Base-by-base conservation (phyloP, 1,140 invertebrate species). In the Trichoplusia ni region DNA sequence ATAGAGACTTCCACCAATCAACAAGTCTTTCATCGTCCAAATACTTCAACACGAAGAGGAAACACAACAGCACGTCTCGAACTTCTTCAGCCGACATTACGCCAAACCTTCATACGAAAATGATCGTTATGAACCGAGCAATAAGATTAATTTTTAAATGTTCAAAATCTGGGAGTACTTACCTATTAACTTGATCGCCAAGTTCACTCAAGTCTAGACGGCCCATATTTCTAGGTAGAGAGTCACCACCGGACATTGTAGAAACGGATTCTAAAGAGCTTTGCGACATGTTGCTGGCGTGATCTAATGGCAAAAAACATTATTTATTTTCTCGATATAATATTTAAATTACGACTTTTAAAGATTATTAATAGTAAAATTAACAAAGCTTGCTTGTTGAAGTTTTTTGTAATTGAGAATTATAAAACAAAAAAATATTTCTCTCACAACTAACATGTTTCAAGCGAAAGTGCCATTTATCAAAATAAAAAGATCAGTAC, bases 21-120 rank as follows among this genome's bases (percentile, higher is more conserved):
- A 98, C 93, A n/a, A 98, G 91, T 72, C 96, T 94, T 69, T 97
- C 96, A 81, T 98, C 96, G 21, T 95, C 95, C 42, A 98, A 82
- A 89, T 98, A 95, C 84, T 98, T 98, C 18, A 99, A 91, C 38
- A 98, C 94, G 90, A 98, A 98, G 11, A 99, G 89, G 82, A 98
- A 97, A 81, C 96, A 97, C 1, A 99, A 86, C 9, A 99, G 91
- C 11, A 99, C 91, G 90, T 99, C 98, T 79, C 95, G 96, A 23
- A 97, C 94, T 92, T 98, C 97, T 56, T 90, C 88, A 35, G 89
- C 78, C 9, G 90, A 91, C 84, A 91, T 83, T 63, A 91, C 90
- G 79, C 90, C 90, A 66, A 91, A 91, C 77, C 90, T 91, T 74
- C 29, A 79, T 67, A 73, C 37, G 69, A 73, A 70, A 73, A 56